Evolutionary conservation across 2,797 vertebrate genomes (phyloP).

Genomic region (Pseudochirops corinnae): DNA sequence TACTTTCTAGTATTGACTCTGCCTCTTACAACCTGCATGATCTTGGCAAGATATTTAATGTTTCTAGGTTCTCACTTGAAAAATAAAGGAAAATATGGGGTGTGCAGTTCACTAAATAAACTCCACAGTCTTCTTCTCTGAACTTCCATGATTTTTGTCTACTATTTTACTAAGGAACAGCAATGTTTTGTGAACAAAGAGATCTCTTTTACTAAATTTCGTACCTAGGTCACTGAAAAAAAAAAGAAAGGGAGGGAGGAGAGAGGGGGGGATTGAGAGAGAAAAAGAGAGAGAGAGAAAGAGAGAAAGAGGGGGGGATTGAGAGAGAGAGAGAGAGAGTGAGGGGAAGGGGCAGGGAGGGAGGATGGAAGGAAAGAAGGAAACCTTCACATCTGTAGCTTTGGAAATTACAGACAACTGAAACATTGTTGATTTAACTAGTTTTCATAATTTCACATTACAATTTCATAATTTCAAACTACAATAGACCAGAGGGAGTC

Average conservation of each 20-base stretch:
- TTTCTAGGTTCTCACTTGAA: neutral
- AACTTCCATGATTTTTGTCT: neutral
- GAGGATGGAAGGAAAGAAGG: neutral
- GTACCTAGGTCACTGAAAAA: neutral
- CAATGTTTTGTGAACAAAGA: neutral
- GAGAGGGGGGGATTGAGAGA: too few species aligned
- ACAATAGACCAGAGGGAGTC: neutral
- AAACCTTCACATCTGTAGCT: neutral
- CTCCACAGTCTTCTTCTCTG: neutral
- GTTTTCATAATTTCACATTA: neutral
- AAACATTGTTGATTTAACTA: neutral
- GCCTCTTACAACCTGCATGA: neutral
- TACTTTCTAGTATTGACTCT: neutral
- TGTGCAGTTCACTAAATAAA: neutral
- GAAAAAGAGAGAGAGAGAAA: too few species aligned
- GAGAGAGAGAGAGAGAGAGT: too few species aligned
- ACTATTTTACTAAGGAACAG: neutral
- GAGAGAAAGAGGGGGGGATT: rapidly evolving
- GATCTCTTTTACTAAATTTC: neutral
- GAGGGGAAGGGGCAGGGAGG: too few species aligned
- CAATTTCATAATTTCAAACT: neutral
- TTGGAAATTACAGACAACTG: neutral
- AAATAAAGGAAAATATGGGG: neutral
- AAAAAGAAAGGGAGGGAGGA: too few species aligned
- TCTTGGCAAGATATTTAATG: neutral